Evolutionary conservation across 2,113 vertebrate species (phyloP), one percentile per base, ranked within the genome.

Genomic region (Epinephelus lanceolatus): DNA sequence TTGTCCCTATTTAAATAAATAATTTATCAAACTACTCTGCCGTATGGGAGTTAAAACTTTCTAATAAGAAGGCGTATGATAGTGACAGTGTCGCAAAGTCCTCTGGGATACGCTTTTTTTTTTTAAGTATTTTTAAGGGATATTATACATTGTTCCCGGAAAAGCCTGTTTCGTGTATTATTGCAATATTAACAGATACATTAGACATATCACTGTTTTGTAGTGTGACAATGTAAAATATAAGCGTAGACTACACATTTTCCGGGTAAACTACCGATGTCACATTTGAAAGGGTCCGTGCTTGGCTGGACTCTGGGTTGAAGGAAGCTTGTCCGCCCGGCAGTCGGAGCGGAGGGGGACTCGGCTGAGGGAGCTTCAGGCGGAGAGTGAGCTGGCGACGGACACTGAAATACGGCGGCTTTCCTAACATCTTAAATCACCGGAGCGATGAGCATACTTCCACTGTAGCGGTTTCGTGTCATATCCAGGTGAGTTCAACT

Each of bases 311-410:
- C 80, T 71, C 75, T 4, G 80, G 89, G 62, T 91, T 82, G 56
- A 61, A 94, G 91, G 93, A 91, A 90, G 88, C 89, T 78, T 10
- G 80, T 83, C 80, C 69, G 71, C 78, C 87, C 82, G 91, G 80
- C 53, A 76, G 89, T 86, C 63, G 69, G 68, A 80, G 89, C 81
- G 80, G 88, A 91, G 87, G 82, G 85, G 75, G 78, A 87, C 84
- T 81, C 83, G 71, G 62, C 84, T 40, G 71, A 21, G 82, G 69
- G 78, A 81, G 88, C 76, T 85, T 51, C 85, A 53, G 90, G 86
- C 88, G 73, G 70, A 14, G 76, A 2, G 83, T 18, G 86, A 71
- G 88, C 88, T 55, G 60, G 30, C 47, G 81, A 84, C 87, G 84
- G 91, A 83, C 83, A 59, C 82, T 19, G 76, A 81, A 65, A 61